Conservation (phyloP, 2,888 invertebrate genomes). For the Maniola hyperantus region DNA sequence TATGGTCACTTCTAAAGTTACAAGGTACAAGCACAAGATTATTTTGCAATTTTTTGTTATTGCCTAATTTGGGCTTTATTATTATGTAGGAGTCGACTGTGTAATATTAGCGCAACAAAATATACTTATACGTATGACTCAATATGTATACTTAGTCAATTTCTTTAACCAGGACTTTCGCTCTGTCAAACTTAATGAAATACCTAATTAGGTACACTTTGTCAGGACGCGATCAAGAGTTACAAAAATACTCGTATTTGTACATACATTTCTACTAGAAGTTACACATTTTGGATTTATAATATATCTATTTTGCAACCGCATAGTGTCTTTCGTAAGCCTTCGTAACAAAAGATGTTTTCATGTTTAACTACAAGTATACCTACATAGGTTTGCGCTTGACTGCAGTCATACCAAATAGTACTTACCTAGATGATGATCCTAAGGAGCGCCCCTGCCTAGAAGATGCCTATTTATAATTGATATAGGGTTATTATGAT, state of each 20-base stretch:
- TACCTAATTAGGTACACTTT: neutral
- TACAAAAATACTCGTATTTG: constrained; percentile 11
- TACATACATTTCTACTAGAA: neutral
- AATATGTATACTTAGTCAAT: no score
- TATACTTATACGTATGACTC: constrained; percentile 7
- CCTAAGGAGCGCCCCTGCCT: no score
- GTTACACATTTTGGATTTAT: neutral
- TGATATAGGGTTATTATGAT: no score
- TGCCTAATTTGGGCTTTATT: constrained; percentile 15
- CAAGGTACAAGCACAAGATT: neutral
- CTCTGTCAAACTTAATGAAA: constrained; percentile 23
- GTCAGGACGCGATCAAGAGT: constrained; percentile 10
- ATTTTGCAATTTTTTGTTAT: constrained; percentile 13
- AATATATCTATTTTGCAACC: constrained; percentile 9
- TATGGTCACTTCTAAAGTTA: neutral
- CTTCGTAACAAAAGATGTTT: neutral
- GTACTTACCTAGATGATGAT: no score
- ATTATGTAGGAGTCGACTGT: constrained; percentile 2
- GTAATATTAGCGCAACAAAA: constrained; percentile 7
- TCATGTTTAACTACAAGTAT: no score
- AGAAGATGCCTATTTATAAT: no score
- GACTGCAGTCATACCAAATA: no score
- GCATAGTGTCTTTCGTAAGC: neutral
- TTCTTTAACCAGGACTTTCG: constrained; percentile 24
- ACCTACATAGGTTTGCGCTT: no score